phyloP scores from a whole-genome alignment of 37 sponge, comb jelly and placozoan genomes.

The Agelas oroides region DNA sequence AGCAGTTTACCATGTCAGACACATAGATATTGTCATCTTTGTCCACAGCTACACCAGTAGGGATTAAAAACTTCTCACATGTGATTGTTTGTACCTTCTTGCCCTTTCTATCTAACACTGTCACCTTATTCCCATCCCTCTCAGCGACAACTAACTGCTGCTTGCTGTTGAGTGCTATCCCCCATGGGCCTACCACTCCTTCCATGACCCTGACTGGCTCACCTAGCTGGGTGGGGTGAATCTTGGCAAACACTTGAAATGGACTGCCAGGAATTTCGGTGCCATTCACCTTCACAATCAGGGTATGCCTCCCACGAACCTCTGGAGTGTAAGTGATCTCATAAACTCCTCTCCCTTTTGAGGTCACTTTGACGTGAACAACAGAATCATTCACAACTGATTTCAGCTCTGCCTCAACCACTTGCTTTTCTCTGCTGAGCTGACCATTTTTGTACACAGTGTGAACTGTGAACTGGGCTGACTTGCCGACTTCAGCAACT shows the following conservation, averaged over 20 bases:
- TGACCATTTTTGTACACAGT: neutral
- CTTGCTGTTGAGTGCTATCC: slow-evolving; percentile 6
- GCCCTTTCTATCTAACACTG: slow-evolving; percentile 5
- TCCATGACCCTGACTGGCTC: slow-evolving; percentile 14
- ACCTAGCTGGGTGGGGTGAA: slow-evolving; percentile 35
- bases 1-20: neutral
- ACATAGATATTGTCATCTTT: slow-evolving; percentile 34
- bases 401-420: slow-evolving; percentile 7
- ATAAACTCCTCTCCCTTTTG: neutral
- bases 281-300: slow-evolving; percentile 24
- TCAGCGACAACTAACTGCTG: slow-evolving; percentile 12
- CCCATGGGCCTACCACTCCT: neutral
- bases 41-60: slow-evolving; percentile 28
- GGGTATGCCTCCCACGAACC: slow-evolving; percentile 25
- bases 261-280: slow-evolving; percentile 17
- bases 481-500: slow-evolving; percentile 13
- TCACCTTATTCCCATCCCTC: neutral
- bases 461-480: neutral
- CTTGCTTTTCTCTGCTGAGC: too few species aligned
- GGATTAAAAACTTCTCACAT: neutral
- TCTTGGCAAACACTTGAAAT: slow-evolving; percentile 21
- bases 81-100: slow-evolving; percentile 1
- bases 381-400: slow-evolving; percentile 4
- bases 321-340: slow-evolving; percentile 12
- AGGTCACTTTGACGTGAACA: neutral